Evolutionary conservation across 2,888 invertebrate species (phyloP), one percentile per base, ranked within the genome.

Genomic region (Chrysolina oricalcia): DNA sequence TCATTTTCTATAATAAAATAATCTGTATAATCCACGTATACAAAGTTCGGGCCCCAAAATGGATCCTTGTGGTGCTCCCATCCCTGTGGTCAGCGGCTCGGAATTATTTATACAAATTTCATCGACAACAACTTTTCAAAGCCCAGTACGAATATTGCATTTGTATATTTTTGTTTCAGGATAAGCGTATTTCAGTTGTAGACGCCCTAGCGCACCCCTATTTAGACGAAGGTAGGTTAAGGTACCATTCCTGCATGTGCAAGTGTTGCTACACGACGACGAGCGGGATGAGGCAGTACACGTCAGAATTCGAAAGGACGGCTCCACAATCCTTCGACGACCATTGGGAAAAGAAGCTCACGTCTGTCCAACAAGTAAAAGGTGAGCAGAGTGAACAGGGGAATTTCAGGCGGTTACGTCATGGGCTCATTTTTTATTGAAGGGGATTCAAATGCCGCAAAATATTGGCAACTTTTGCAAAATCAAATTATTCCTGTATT

Each of bases 211-310:
- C 97, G 72, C 99, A 99, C 91, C 98, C 98, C 9, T 99, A 99
- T 90, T 91, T 99, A 81, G 98, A 98, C 87, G 99, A 99, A 89
- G 99, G 99, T 40, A 93, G 99, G 81, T 92, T 99, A 86, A 94
- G 99, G 86, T 99, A 98, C 91, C 99, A 99, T 91, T 99, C 98
- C 79, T 99, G 99, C 90, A 99, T 99, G 99, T 99, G 99, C 92
- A 96, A 96, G 88, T 99, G 99, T 87, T 99, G 99, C 90, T 97
- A 95, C 89, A 94, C 95, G 73, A 93, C 93, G 79, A 92, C 92
- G 75, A 91, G 93, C 73, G 93, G 93, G 67, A 93, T 94, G 91
- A 91, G 98, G 74, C 97, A 97, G 89, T 98, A 97, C 91, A 94
- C 95, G 75, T 91, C 93, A 53, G 98, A 98, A 89, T 96, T 98